Evolutionary conservation across 2,888 invertebrate species (phyloP), one percentile per base, ranked within the genome.

Genomic region (Tipula vernalis): DNA sequence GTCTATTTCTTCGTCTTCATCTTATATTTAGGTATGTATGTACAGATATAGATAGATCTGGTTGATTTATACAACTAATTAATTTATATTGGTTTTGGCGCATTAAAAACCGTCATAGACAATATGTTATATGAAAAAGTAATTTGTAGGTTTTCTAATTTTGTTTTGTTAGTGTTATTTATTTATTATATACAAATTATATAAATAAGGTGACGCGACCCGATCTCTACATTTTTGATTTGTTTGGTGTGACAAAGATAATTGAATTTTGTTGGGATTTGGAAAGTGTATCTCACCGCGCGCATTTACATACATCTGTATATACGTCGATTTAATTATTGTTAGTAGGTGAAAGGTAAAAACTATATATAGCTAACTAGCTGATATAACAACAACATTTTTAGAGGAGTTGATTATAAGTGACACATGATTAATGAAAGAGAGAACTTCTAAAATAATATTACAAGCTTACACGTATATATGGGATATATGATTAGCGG

Each of bases 51-150:
- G 28, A 71, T 71, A 71, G 71, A 71, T 71, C 10, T 28, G 71
- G 71, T 71, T 71, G 71, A 71, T 71, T 71, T 71, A 71, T 71
- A 71, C 71, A 71, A 71, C 71, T 71, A 71, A 71, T 71, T 71
- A 71, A 71, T 71, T 71, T 71, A 71, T 71, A 71, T 71, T 71
- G 71, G 71, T 71, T 71, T 71, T 71, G 71, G 71, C 71, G 71
- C 71, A 71, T 71, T 71, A 71, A 71, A 71, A 71, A 71, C 71
- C 71, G 71, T 71, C 71, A 71, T 71, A 71, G 71, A 71, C 71
- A 71, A 71, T 71, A 71, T 71, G 71, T 71, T 71, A 71, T 71
- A 15, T 18, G 71, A 28, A 71, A 71, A 71, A 71, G 28, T 28
- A 71, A 71, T 71, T 71, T 71, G 71, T 71, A 71, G 71, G 71